These are phyloP conservation scores for Bilobella aurantiaca DNA, from an alignment of 1,140 invertebrate species.

Conservation along the genomic window DNA sequence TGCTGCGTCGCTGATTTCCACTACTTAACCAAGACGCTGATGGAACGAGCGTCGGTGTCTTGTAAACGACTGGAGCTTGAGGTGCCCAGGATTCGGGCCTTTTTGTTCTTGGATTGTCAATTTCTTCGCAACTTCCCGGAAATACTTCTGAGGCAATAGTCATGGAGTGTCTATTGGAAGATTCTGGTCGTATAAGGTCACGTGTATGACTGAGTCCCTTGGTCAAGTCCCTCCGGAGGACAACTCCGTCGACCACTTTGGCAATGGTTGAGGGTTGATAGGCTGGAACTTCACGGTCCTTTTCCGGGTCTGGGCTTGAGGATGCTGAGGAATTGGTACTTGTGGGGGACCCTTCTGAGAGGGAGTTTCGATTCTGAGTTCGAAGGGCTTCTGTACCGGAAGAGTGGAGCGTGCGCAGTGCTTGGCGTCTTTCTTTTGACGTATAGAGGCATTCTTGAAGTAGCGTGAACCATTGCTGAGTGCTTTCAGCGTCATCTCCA, in stretches of 20 bases:
- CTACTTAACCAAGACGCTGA: background rate
- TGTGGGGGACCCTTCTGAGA: background rate
- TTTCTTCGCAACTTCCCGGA: conserved; percentile 3
- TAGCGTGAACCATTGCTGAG: conserved; percentile 48
- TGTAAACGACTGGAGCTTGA: background rate
- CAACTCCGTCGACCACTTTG: background rate
- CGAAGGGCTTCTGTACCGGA: background rate
- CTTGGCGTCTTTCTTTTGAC: conserved; percentile 49
- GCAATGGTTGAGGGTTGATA: background rate
- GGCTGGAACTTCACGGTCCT: background rate
- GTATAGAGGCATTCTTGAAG: conserved; percentile 51
- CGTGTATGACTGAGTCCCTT: background rate
- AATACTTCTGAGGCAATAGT: conserved; percentile 10
- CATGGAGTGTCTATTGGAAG: conserved; percentile 11
- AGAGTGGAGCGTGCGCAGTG: conserved; percentile 44
- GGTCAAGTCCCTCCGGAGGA: background rate
- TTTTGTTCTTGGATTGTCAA: background rate
- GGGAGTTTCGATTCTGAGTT: background rate
- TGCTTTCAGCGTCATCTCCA: conserved; percentile 32
- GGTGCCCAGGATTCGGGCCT: conserved; percentile 20
- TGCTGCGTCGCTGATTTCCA: background rate
- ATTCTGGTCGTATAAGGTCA: background rate
- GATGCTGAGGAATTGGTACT: background rate
- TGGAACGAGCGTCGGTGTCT: conserved; percentile 3
- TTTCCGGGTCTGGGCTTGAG: background rate